phyloP scores from a whole-genome alignment of 2,888 invertebrate species.

The Meghimatium bilineatum region DNA sequence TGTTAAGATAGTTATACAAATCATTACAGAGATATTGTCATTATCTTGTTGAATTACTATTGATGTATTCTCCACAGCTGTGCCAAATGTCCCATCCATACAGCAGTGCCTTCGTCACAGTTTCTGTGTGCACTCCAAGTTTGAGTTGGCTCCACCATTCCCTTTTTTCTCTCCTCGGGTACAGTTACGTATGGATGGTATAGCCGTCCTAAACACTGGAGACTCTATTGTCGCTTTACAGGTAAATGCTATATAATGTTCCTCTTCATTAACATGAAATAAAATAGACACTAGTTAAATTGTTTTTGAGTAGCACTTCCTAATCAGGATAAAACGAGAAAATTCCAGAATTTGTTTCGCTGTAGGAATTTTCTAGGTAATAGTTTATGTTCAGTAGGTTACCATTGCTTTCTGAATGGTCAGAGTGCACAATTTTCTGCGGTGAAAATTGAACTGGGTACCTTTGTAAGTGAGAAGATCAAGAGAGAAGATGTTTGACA shows the following conservation, averaged over 20 bases:
- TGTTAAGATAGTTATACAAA: background rate
- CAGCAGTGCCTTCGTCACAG: constrained; percentile 88
- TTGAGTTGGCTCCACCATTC: constrained; percentile 85
- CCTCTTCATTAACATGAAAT: background rate
- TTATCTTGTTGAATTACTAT: background rate
- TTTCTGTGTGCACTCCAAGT: constrained; percentile 93
- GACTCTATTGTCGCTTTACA: constrained; percentile 87
- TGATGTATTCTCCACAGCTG: constrained; percentile 19
- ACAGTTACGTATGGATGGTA: constrained; percentile 79
- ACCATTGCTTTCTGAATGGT: too few relatives aligned
- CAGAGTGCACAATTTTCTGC: too few relatives aligned
- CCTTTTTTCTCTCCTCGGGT: constrained; percentile 71
- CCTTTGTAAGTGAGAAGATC: too few relatives aligned
- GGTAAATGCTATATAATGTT: background rate
- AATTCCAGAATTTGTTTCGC: too few relatives aligned
- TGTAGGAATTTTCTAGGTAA: too few relatives aligned
- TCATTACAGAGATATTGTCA: background rate
- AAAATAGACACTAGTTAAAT: background rate
- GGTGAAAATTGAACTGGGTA: too few relatives aligned
- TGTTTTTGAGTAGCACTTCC: too few relatives aligned
- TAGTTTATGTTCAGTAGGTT: too few relatives aligned
- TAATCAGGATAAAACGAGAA: too few relatives aligned
- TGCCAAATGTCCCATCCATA: constrained; percentile 45
- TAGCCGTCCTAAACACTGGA: constrained; percentile 90
- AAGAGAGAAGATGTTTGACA: too few relatives aligned